Base-by-base conservation (phyloP, 2,113 vertebrate genomes). In the Eptesicus fuscus region DNA sequence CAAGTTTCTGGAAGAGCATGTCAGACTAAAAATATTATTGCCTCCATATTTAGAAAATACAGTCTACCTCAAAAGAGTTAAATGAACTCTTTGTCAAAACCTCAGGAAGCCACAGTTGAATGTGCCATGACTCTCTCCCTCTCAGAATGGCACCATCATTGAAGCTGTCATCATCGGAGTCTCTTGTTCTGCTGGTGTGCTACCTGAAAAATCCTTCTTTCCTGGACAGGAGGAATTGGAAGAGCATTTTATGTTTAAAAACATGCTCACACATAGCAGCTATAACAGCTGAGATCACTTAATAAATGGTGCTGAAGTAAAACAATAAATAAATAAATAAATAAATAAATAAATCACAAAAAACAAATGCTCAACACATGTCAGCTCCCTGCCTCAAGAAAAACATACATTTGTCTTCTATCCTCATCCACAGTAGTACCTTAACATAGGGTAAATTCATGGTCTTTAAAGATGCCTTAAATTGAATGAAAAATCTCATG, bases 61-160 rank as follows among this genome's bases (percentile, higher is more conserved):
- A 5, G 44, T 92, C 59, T 32, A 59, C 69, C 47, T 88, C 85
- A 51, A 84, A 77, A 90, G 44, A 44, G 32, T 87, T 65, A 93
- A 83, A 65, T 25, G 7, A 93, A 92, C 59, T 90, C 96, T 97
- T 96, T 97, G 97, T 95, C 95, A 92, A 97, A 97, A 95, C 96
- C 96, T 97, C 97, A 97, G 97, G 97, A 97, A 97, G 97, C 96
- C 95, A 96, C 95, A 92, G 95, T 94, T 97, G 95, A 97, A 97
- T 94, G 97, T 96, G 96, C 97, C 97, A 53, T 97, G 96, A 97
- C 56, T 90, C 95, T 71, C 17, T 92, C 53, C 78, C 59, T 23
- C 87, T 88, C 84, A 96, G 91, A 83, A 95, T 96, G 96, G 96
- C 95, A 84, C 97, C 96, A 74, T 95, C 97, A 97, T 85, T 94